phyloP scores from a whole-genome alignment of 2,888 invertebrate species.

The Ceramica pisi region DNA sequence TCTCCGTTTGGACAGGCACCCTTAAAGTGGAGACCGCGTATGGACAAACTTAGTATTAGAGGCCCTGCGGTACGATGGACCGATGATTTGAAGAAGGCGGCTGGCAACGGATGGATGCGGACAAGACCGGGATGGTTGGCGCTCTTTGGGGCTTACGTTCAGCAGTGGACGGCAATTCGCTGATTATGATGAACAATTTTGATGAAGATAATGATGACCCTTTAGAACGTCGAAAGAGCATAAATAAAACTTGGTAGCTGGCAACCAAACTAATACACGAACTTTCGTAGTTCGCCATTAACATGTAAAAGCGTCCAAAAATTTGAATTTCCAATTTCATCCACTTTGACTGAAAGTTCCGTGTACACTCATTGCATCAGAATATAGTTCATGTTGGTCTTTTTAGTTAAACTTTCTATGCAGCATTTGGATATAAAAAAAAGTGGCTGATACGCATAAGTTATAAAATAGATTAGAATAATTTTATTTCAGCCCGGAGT shows the following conservation, averaged over 20 bases:
- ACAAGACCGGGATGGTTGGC: too few species aligned
- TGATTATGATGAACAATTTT: not conserved
- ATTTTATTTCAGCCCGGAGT: too few species aligned
- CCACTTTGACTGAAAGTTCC: slow-evolving; percentile 42
- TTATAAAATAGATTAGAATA: too few species aligned
- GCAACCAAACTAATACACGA: slow-evolving; percentile 43
- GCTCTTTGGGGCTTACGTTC: too few species aligned
- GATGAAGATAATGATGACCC: not conserved
- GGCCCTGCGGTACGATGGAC: too few species aligned
- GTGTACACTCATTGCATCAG: slow-evolving; percentile 25
- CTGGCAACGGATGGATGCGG: too few species aligned
- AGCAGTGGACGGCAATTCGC: too few species aligned
- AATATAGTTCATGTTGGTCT: slow-evolving; percentile 13
- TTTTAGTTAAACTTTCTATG: slow-evolving; percentile 23
- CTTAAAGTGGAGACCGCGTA: too few species aligned
- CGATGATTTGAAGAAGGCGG: too few species aligned
- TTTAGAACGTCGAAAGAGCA: not conserved
- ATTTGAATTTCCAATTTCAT: slow-evolving; percentile 59
- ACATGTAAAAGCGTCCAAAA: slow-evolving; percentile 54
- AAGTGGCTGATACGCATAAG: too few species aligned
- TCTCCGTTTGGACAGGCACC: too few species aligned
- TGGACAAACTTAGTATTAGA: too few species aligned
- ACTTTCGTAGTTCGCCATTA: slow-evolving; percentile 41
- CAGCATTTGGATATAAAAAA: not conserved
- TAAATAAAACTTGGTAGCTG: slow-evolving; percentile 10